Evolutionary conservation across 2,888 invertebrate genomes (phyloP), one percentile per base, ranked within the genome.

Genomic region (Leptinotarsa rubiginosa): DNA sequence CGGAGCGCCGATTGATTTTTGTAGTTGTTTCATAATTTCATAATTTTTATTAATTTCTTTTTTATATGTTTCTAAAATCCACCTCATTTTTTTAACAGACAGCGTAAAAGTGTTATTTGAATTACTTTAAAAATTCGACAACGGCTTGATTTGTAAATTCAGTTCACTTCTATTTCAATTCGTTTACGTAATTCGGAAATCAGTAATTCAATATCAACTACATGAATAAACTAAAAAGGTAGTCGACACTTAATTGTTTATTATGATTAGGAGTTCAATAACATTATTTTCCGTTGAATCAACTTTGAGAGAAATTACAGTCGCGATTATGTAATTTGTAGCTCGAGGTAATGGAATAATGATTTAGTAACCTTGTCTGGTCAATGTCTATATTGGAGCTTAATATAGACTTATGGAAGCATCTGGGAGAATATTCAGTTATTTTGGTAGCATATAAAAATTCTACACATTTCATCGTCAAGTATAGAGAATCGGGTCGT

Each of bases 321-420:
- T 71, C 71, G 59, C 66, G 41, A 54, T 71, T 71, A 71, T 71
- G 47, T 54, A 71, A 71, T 71, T 41, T 71, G 59, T 71, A 66
- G 66, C 71, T 54, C 5, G 71, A 71, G 71, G 71, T 71, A 71
- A 71, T 71, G 66, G 52, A 65, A 71, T 71, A 25, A 47, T 66
- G 71, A 71, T 71, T 71, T 71, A 71, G 59, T 71, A 71, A 71
- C 71, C 66, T 71, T 54, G 71, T 71, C 71, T 71, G 71, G 54
- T 71, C 52, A 56, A 66, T 71, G 71, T 71, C 71, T 71, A 59
- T 49, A 56, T 41, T 70, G 65, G 49, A 56, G 52, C 65, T 71
- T 71, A 71, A 71, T 65, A 65, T 52, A 62, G 71, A 65, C 18
- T 66, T 71, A 52, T 31, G 52, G 65, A 62, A n/a, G 56, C 56